These are phyloP conservation scores for Diplosoma virens DNA, from an alignment of 23 tunicate species.

Conservation along the genomic window DNA sequence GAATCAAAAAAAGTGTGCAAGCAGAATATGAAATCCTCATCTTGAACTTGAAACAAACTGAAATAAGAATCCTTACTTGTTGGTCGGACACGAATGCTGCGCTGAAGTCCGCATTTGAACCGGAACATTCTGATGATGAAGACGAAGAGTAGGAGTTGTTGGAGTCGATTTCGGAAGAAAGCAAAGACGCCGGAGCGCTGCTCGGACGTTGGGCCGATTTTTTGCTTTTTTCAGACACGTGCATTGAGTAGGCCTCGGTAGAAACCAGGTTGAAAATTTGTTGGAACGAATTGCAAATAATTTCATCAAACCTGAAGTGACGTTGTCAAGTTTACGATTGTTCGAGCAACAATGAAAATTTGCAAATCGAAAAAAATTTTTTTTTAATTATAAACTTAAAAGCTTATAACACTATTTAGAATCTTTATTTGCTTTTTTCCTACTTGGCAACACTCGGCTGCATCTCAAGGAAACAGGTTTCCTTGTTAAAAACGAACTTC, in stretches of 20 bases:
- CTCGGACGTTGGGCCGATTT: slow-evolving; percentile 32
- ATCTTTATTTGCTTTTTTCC: not conserved
- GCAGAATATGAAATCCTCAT: too few relatives aligned
- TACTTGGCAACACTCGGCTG: slow-evolving; percentile 65
- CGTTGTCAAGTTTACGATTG: not conserved
- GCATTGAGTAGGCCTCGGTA: slow-evolving; percentile 61
- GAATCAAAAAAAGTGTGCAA: too few relatives aligned
- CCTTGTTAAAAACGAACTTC: slow-evolving; percentile 53
- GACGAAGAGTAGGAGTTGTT: not conserved
- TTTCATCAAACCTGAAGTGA: slow-evolving; percentile 26
- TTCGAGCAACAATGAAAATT: not conserved
- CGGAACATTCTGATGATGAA: not conserved
- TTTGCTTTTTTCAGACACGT: not conserved
- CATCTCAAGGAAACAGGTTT: slow-evolving; percentile 59
- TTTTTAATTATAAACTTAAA: not conserved
- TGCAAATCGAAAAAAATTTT: not conserved
- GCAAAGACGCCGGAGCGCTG: slow-evolving; percentile 51
- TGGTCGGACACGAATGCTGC: too few relatives aligned
- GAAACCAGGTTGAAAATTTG: slow-evolving; percentile 38
- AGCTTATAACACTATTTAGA: not conserved
- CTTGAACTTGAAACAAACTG: too few relatives aligned
- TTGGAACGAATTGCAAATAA: slow-evolving; percentile 22
- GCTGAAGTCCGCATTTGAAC: not conserved
- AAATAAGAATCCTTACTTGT: too few relatives aligned
- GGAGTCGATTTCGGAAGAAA: not conserved